Evolutionary conservation across 2,797 vertebrate genomes (phyloP), one percentile per base, ranked within the genome.

Genomic region (Manis javanica): DNA sequence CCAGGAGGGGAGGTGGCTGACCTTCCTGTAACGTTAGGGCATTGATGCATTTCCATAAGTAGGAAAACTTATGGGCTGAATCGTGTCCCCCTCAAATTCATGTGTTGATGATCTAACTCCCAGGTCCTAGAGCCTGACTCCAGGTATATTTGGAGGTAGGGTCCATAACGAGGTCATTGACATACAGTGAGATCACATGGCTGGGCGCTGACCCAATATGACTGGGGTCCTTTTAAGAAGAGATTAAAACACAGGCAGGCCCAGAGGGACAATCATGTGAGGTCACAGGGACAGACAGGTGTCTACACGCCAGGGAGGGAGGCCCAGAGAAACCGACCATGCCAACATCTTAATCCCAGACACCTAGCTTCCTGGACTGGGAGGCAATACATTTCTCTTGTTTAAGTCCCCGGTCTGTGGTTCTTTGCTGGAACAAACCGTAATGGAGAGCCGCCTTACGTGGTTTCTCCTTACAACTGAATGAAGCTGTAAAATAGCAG

Each of bases 341-440:
- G 10, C 10, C 2, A 42, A 46, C 0, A 1, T 34, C 29, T 15
- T 37, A 23, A 53, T 7, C 21, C 8, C 34, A 42, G 59, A 7
- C 39, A 10, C 5, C 61, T 3, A 10, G 23, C 18, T 10, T 63
- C 39, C 29, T 3, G 68, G 61, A 37, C 34, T 11, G 12, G 0
- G 6, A 8, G 10, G 14, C 15, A 46, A 10, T 4, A 15, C 5
- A 2, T 49, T 7, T 24, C 39, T 69, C 53, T 15, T 19, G 5
- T 14, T 57, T 8, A 14, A 59, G 34, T 7, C 3, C 69, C 39
- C 0, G 13, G 51, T 2, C 7, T 0, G 34, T 3, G 42, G 14
- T 39, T 14, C 37, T 29, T 49, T 31, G 29, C 24, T 12, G 0
- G 2, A 14, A n/a, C 13, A 0, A 51, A 51, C 0, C 0, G 7